Base-by-base conservation (phyloP, 2,888 invertebrate species). In the Trissolcus brochymenae region DNA sequence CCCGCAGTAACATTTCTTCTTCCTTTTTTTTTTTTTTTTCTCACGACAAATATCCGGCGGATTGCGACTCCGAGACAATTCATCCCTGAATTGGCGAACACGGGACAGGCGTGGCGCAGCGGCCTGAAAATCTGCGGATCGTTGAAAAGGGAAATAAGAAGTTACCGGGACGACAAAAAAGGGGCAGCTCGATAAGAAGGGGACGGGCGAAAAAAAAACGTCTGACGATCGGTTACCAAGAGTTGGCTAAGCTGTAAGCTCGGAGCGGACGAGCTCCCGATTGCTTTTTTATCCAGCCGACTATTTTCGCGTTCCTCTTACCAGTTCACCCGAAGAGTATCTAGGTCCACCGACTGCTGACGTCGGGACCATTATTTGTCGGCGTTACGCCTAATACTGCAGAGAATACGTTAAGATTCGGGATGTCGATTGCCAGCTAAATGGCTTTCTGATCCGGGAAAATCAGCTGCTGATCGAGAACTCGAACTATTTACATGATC, bases 71-170 rank as follows among this genome's bases (percentile, higher is more conserved):
- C 80, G 75, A 82, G 82, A 84, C 85, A 79, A 85, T 85, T 81
- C 83, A 84, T 84, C 83, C 80, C 72, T 74, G 68, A 79, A 73
- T 80, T 78, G 83, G 82, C 80, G 83, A 85, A 86, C 86, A 86
- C 81, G 82, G 81, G 82, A 86, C 86, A 84, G 86, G 86, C 86
- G 86, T 86, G 86, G 86, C 83, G 73, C 79, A 77, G 82, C 79
- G 80, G 81, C 80, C 68, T 79, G 81, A 81, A 83, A 84, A 84
- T 82, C 82, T 81, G 79, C 79, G 81, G 82, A 78, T 82, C 81
- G 81, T 76, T 80, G 83, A 81, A 81, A 80, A 78, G 77, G 70
- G 78, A 80, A 81, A 81, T 79, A 79, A 78, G 77, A 67, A 79
- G 70, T 79, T 66, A 71, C 71, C 78, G 67, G 68, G 57, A 76